phyloP scores from a whole-genome alignment of 2,797 vertebrate species.

The Selene dorsalis region DNA sequence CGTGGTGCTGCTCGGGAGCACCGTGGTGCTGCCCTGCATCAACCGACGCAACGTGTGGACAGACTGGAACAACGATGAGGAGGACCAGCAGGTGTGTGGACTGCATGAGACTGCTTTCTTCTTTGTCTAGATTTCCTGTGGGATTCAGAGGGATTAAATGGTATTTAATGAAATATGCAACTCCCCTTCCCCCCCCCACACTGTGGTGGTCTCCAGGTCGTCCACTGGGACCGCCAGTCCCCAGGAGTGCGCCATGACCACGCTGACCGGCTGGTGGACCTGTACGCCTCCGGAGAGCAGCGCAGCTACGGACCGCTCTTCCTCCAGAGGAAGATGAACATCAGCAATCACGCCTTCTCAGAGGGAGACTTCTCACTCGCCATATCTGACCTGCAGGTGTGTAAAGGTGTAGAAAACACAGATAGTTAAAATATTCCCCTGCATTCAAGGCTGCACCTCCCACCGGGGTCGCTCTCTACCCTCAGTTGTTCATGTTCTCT shows the following conservation, averaged over 20 bases:
- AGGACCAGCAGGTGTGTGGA: constrained; percentile 85
- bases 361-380: constrained; percentile 92
- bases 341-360: constrained; percentile 87
- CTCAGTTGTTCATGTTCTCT: constrained; percentile 3
- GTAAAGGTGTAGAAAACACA: constrained; percentile 14
- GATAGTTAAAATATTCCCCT: background rate
- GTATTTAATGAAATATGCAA: background rate
- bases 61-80: constrained; percentile 89
- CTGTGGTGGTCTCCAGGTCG: constrained; percentile 81
- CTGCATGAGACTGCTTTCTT: background rate
- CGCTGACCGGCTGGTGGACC: constrained; percentile 93
- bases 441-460: background rate
- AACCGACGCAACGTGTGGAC: constrained; percentile 91
- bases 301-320: constrained; percentile 91
- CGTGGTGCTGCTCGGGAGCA: constrained; percentile 83
- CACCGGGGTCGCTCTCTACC: too few species aligned
- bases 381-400: constrained; percentile 86
- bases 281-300: constrained; percentile 93
- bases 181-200: background rate
- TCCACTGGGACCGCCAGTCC: constrained; percentile 94
- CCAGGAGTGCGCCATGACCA: constrained; percentile 90
- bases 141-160: background rate
- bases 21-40: constrained; percentile 87
- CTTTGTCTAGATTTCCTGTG: background rate
- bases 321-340: constrained; percentile 90